Percentiles rank a stretch among this genome's conserved stretches.
Conservation (phyloP, 64 coral and sea anemone genomes). For the Montipora foliosa region DNA sequence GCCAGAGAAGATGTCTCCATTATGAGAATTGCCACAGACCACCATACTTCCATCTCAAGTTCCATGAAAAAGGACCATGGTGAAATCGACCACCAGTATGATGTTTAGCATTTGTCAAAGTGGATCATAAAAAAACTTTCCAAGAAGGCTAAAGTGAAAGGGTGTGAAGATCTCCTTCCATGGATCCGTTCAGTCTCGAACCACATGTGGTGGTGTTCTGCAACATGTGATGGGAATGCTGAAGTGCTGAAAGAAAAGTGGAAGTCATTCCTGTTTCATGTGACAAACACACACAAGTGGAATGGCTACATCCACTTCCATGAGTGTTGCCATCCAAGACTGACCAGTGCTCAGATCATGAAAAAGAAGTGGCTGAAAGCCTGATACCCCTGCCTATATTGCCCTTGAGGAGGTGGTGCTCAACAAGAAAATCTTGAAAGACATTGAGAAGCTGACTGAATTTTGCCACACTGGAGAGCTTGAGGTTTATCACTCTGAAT, state of each 20-base stretch:
- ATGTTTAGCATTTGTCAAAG: too few relatives aligned
- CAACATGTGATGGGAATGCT: too few relatives aligned
- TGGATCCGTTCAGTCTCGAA: too few relatives aligned
- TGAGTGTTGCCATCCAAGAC: too few relatives aligned
- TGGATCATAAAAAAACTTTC: too few relatives aligned
- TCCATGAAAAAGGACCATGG: slow-evolving; percentile 45
- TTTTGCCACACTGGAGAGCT: slow-evolving; percentile 37
- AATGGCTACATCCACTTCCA: too few relatives aligned
- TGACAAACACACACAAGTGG: too few relatives aligned
- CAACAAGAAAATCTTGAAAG: slow-evolving; percentile 33
- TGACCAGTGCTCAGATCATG: background rate
- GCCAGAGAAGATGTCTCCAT: slow-evolving; percentile 29
- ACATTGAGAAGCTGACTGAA: slow-evolving; percentile 16
- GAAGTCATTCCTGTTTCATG: too few relatives aligned
- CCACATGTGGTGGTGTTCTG: too few relatives aligned
- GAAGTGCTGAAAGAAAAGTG: too few relatives aligned
- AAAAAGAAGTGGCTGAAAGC: slow-evolving; percentile 42
- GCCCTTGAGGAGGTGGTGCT: slow-evolving; percentile 53
- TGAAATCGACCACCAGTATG: background rate
- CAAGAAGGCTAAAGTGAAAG: too few relatives aligned
- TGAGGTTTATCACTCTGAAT: slow-evolving; percentile 16
- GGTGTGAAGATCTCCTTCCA: too few relatives aligned
- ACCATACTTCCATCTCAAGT: slow-evolving; percentile 21
- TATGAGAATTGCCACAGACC: background rate
- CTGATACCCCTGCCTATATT: slow-evolving; percentile 15